Conservation (phyloP, 1,140 invertebrate species). For the Bombus turneri region DNA sequence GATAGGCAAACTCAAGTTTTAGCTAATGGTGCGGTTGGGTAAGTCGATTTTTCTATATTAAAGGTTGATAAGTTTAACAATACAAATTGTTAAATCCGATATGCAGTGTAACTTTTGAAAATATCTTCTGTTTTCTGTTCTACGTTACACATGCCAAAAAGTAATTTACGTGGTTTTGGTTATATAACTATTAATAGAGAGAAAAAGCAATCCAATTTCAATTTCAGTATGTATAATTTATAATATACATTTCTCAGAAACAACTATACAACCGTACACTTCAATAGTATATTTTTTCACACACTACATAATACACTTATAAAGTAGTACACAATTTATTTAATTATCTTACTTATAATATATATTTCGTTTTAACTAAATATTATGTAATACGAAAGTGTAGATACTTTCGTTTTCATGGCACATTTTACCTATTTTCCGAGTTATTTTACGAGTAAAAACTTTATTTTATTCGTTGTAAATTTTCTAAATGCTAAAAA, state of each 20-base stretch:
- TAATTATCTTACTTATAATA: not conserved
- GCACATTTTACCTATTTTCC: not conserved
- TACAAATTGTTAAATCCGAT: not conserved
- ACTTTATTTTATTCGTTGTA: not conserved
- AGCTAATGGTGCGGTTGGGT: slow-evolving; percentile 90
- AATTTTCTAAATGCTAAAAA: not conserved
- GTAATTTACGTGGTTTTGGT: not conserved
- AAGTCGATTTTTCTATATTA: slow-evolving; percentile 1
- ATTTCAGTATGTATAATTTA: not conserved
- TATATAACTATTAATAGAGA: not conserved
- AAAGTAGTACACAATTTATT: not conserved
- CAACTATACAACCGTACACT: not conserved
- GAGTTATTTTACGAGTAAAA: no score
- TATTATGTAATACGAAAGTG: not conserved
- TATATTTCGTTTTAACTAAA: not conserved
- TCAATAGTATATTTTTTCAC: not conserved
- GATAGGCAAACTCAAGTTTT: slow-evolving; percentile 89
- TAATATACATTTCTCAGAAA: not conserved
- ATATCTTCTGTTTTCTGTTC: not conserved
- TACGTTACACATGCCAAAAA: not conserved
- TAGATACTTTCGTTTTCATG: not conserved
- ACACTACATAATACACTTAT: not conserved
- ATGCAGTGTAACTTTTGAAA: not conserved
- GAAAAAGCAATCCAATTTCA: not conserved
- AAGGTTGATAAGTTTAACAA: not conserved